phyloP scores from a whole-genome alignment of 2,797 vertebrate species.

The Eleutherodactylus coqui region DNA sequence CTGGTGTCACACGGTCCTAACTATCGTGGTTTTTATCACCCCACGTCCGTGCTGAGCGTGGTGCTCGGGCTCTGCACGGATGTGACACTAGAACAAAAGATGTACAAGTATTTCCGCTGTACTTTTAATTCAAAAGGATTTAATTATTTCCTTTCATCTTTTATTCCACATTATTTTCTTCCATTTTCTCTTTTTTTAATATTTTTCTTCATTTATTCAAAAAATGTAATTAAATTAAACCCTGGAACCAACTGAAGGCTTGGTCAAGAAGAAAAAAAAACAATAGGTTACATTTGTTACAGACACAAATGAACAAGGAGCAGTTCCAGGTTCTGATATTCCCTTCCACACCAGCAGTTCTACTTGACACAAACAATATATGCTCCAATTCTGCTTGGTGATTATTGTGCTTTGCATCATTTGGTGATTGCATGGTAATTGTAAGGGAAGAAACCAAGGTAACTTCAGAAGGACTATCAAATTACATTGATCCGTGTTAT shows the following conservation, averaged over 20 bases:
- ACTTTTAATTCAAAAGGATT: no score
- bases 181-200: no score
- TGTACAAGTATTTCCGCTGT: no score
- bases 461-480: conserved; percentile 26
- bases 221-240: no score
- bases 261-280: neutral
- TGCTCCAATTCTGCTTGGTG: conserved; percentile 8
- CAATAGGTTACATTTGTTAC: neutral
- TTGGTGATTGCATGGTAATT: conserved; percentile 25
- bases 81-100: no score
- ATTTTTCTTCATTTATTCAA: no score
- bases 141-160: no score
- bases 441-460: conserved; percentile 38
- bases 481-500: conserved; percentile 34
- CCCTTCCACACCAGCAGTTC: neutral
- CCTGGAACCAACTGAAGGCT: neutral
- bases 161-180: no score
- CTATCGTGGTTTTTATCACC: no score
- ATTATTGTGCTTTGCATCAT: conserved; percentile 25
- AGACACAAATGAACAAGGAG: neutral
- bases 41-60: no score
- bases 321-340: neutral
- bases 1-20: no score
- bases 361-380: conserved; percentile 25
- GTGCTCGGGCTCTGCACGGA: no score